Percentiles rank a stretch among this genome's conserved stretches.
Conservation (phyloP, 2,797 vertebrate species). For the Caiman crocodilus region DNA sequence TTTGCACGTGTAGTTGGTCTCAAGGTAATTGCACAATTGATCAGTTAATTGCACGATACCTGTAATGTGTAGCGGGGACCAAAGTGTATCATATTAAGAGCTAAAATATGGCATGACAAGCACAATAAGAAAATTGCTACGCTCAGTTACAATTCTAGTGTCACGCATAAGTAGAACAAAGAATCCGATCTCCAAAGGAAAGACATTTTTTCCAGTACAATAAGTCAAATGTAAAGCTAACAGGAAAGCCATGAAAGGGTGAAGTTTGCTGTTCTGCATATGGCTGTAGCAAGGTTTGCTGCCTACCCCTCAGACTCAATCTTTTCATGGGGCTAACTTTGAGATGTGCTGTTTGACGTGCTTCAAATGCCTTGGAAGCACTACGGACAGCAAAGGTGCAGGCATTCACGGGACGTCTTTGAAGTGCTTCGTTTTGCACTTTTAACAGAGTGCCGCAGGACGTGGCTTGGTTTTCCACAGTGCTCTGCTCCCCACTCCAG, state of each 20-base stretch:
- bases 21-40: too few species aligned
- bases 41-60: too few species aligned
- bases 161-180: background rate
- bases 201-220: background rate
- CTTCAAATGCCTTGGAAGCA: too few species aligned
- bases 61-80: background rate
- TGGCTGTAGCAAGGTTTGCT: background rate
- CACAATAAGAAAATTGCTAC: background rate
- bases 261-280: background rate
- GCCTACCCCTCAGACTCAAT: background rate
- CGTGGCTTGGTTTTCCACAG: too few species aligned
- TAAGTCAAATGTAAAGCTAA: background rate
- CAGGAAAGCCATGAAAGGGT: background rate
- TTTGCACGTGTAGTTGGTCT: too few species aligned
- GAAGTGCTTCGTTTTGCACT: too few species aligned
- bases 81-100: rapidly evolving
- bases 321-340: background rate
- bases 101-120: background rate
- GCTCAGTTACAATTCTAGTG: background rate
- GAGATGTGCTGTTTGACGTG: too few species aligned
- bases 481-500: too few species aligned
- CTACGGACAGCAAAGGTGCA: too few species aligned
- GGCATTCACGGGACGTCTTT: too few species aligned
- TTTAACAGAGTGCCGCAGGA: too few species aligned
- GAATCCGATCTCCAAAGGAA: background rate